phyloP scores from a whole-genome alignment of 1,140 invertebrate species.

The Laupala kohalensis region DNA sequence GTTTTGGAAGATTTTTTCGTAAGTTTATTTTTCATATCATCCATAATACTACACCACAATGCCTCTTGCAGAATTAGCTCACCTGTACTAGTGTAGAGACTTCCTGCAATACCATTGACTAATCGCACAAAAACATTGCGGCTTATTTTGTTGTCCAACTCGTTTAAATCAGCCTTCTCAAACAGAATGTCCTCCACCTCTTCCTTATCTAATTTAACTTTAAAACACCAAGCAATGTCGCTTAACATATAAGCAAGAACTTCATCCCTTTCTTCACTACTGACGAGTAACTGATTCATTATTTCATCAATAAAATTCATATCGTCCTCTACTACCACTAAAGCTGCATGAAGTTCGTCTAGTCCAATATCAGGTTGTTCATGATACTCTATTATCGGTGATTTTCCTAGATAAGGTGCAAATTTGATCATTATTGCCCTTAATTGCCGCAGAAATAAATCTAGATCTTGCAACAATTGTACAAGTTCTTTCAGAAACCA shows the following conservation, averaged over 20 bases:
- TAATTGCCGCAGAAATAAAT: not conserved
- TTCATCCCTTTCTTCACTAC: not conserved
- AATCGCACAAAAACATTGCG: not conserved
- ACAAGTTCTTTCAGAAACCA: not conserved
- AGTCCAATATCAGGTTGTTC: not conserved
- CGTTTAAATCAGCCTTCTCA: not conserved
- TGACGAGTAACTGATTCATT: not conserved
- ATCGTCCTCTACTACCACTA: not conserved
- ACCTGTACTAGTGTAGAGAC: not conserved
- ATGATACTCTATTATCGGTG: no score
- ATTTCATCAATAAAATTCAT: not conserved
- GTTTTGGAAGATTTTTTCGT: not conserved
- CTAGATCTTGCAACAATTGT: not conserved
- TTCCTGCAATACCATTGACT: not conserved
- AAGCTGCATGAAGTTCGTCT: not conserved
- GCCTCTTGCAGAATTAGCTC: not conserved
- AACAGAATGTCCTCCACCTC: not conserved
- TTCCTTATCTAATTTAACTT: not conserved
- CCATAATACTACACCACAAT: not conserved
- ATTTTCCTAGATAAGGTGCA: not conserved
- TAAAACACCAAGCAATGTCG: not conserved
- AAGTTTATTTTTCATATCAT: not conserved
- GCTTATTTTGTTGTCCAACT: not conserved
- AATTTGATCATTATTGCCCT: not conserved
- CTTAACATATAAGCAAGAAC: not conserved